Percentiles rank a stretch among this genome's conserved stretches.
phyloP scores from a whole-genome alignment of 2,797 vertebrate genomes.

The Artibeus jamaicensis region DNA sequence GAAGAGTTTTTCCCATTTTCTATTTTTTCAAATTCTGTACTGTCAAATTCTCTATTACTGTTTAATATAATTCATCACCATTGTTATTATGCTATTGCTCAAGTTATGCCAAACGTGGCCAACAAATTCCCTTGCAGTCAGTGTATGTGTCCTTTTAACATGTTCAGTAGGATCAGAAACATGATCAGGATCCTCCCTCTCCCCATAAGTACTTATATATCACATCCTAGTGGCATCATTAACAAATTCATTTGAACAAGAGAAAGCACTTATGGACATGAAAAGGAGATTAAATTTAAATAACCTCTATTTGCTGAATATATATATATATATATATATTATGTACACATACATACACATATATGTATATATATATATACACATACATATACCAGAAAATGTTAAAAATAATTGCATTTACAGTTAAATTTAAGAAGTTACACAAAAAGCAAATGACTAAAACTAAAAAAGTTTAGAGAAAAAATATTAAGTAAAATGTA shows the following conservation, averaged over 20 bases:
- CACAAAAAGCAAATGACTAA: neutral
- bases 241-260: neutral
- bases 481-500: neutral
- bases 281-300: neutral
- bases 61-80: neutral
- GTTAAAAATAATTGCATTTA: neutral
- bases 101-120: neutral
- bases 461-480: neutral
- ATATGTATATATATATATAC: neutral
- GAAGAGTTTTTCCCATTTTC: neutral
- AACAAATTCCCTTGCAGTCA: neutral
- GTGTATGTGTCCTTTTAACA: neutral
- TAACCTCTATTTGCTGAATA: neutral
- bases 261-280: neutral
- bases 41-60: neutral
- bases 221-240: neutral
- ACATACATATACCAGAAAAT: neutral
- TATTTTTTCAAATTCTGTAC: neutral
- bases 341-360: too few relatives aligned
- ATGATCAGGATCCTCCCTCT: neutral
- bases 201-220: neutral
- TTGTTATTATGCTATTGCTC: neutral
- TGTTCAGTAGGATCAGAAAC: neutral
- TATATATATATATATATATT: neutral
- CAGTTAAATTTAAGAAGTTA: neutral